Evolutionary conservation across 2,113 vertebrate genomes (phyloP).

Genomic region (Protomyctophum bolini): DNA sequence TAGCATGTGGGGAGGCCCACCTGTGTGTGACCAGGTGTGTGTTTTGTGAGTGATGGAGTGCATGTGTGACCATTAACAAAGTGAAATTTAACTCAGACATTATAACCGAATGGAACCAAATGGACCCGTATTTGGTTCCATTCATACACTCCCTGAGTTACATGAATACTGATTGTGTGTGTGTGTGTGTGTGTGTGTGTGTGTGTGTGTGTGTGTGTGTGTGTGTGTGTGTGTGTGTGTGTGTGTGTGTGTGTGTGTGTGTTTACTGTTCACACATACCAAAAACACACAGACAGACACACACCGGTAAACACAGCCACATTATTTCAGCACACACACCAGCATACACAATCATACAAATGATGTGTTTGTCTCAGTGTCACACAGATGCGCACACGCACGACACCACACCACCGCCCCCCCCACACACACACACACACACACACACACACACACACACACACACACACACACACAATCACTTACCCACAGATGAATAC

Average conservation of each 20-base stretch:
- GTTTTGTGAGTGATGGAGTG: not conserved
- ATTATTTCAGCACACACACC: not conserved
- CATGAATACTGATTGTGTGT: not conserved
- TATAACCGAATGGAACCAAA: no score
- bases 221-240: not conserved
- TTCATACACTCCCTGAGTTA: no score
- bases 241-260: not conserved
- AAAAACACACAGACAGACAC: not conserved
- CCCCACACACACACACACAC: not conserved
- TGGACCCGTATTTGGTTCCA: no score
- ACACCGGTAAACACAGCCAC: not conserved
- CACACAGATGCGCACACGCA: not conserved
- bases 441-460: slow-evolving; percentile 23
- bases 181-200: not conserved
- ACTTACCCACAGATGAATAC: slow-evolving; percentile 26
- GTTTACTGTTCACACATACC: slow-evolving; percentile 22
- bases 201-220: not conserved
- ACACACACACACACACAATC: slow-evolving; percentile 40
- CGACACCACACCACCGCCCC: no score
- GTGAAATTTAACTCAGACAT: no score
- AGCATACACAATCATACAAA: slow-evolving; percentile 12
- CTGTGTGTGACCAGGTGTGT: slow-evolving; percentile 33
- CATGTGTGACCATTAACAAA: no score
- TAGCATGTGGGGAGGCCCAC: slow-evolving; percentile 36
- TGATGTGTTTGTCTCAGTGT: not conserved